Base-by-base conservation (phyloP, 2,888 invertebrate species). In the Heliconius hortense region DNA sequence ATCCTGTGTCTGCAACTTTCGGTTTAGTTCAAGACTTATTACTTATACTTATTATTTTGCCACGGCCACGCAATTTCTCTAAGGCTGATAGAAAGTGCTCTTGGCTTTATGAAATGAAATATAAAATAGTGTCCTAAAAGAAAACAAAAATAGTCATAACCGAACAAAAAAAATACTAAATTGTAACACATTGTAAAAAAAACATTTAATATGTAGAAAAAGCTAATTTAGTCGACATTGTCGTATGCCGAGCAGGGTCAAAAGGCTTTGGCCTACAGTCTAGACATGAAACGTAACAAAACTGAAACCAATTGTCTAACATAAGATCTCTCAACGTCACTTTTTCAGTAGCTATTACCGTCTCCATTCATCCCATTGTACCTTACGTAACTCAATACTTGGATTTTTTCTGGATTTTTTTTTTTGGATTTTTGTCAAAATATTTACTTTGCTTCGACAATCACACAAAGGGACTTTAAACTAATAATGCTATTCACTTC, bases 381-480 rank as follows among this genome's bases (percentile, higher is more conserved):
- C 86, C 87, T 84, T 87, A 86, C 88, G 91, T 90, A 90, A 90
- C 89, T 91, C 87, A 90, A 92, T 90, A 91, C 88, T 86, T 7
- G 48, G 48, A 21, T 48, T 48, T 48, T 48, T 48, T 48, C 35
- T 21, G 48, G 48, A 48, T 48, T 48, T 48, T 7, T 69, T n/a
- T 91, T 87, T 66, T 91, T 87, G 88, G 87, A 89, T 87, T 90
- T 88, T 92, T 92, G 93, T 93, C 93, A 93, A 85, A 94, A 94
- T 93, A 94, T 94, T 94, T 94, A 92, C 92, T 90, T 88, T 88
- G 82, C 84, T 80, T 82, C 85, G 80, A 81, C 28, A 82, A 82
- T 84, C 80, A 75, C 82, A 92, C 92, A 93, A 93, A 86, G 77
- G 87, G 76, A 80, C 86, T 87, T 87, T 90, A 87, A 88, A 87